phyloP scores from a whole-genome alignment of 2,797 vertebrate genomes.

The Eulemur coronatus region DNA sequence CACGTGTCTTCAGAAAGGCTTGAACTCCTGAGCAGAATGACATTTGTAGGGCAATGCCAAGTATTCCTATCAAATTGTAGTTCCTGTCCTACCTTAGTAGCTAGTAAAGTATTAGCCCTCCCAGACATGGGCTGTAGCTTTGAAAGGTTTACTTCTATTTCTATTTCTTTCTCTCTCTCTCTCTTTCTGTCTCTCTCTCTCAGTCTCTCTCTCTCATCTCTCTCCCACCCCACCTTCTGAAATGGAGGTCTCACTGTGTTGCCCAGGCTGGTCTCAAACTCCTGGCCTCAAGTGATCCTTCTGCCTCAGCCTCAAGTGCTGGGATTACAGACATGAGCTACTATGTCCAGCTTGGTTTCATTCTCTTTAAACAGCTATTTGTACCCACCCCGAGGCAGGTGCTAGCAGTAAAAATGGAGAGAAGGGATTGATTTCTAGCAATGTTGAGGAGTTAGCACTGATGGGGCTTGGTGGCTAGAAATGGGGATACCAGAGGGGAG shows the following conservation, averaged over 20 bases:
- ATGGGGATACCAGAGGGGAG: neutral
- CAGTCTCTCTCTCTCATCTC: fast-evolving
- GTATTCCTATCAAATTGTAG: neutral
- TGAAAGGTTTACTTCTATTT: neutral
- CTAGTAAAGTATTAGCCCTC: neutral
- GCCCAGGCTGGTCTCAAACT: neutral
- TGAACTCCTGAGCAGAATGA: neutral
- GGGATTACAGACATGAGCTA: neutral
- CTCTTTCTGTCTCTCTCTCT: too few species aligned
- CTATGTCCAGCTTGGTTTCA: neutral
- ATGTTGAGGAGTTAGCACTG: neutral
- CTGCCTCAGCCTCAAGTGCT: neutral
- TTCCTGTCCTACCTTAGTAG: neutral
- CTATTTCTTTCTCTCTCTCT: too few species aligned
- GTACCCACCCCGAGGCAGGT: neutral
- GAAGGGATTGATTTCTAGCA: neutral
- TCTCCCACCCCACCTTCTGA: fast-evolving
- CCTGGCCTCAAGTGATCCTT: neutral
- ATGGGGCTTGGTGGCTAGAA: neutral
- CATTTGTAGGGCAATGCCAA: neutral
- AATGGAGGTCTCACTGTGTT: neutral
- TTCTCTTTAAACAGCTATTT: neutral
- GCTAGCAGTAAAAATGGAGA: slow-evolving; percentile 8
- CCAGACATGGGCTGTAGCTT: neutral
- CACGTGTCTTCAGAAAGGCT: neutral